phyloP scores from a whole-genome alignment of 2,113 vertebrate species.

The Tragulus kanchil region DNA sequence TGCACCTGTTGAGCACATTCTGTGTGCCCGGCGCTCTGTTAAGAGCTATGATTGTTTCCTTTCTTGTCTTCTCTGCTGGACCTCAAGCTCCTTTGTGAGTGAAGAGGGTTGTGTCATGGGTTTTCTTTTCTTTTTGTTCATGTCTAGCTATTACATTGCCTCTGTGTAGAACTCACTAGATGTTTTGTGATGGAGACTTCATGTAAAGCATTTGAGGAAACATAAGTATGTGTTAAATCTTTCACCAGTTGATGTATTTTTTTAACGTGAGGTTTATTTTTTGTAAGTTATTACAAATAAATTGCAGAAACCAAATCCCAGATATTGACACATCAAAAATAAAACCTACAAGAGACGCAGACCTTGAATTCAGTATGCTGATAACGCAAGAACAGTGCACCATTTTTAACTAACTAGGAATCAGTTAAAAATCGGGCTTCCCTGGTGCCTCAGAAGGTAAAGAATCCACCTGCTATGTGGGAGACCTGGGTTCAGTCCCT shows the following conservation, averaged over 20 bases:
- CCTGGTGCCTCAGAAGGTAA: too few species aligned
- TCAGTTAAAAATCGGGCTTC: too few species aligned
- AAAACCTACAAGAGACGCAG: background rate
- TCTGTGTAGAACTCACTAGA: background rate
- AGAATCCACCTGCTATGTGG: too few species aligned
- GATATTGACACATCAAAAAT: conserved; percentile 18
- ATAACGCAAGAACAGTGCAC: background rate
- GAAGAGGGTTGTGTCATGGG: background rate
- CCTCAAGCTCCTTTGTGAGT: background rate
- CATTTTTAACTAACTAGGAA: background rate
- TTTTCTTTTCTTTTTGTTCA: background rate
- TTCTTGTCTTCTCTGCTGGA: background rate
- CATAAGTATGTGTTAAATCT: background rate
- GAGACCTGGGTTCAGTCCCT: too few species aligned
- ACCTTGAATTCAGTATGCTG: background rate
- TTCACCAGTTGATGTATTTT: background rate
- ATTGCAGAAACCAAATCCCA: conserved; percentile 31
- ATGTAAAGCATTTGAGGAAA: background rate
- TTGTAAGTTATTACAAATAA: conserved; percentile 9
- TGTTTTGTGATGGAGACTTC: background rate
- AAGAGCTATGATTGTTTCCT: background rate
- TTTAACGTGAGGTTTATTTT: background rate
- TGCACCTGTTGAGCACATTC: background rate
- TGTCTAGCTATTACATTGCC: background rate
- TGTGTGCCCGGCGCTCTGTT: background rate